A percentile compares a stretch with the other conserved stretches of the same genome.
Evolutionary conservation across 2,888 invertebrate genomes (phyloP).

Genomic region (Saturnia pavonia): DNA sequence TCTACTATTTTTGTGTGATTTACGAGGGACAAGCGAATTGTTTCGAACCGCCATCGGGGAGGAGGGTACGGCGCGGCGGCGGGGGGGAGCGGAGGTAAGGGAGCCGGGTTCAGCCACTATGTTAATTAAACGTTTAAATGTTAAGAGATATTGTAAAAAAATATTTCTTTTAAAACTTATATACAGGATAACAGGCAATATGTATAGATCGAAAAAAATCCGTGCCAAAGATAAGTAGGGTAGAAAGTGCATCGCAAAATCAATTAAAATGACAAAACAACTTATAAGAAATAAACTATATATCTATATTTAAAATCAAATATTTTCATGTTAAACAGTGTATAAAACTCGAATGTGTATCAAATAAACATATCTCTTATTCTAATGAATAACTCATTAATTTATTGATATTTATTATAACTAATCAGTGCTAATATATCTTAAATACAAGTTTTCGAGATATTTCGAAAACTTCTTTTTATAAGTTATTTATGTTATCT

Average conservation of each 20-base stretch:
- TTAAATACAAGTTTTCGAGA: neutral
- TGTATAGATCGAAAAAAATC: neutral
- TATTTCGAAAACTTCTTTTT: neutral
- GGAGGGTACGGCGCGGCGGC: no score
- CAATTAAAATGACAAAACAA: neutral
- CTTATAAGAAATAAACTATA: neutral
- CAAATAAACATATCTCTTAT: neutral
- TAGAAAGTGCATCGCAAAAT: no score
- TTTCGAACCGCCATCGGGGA: slow-evolving; percentile 25
- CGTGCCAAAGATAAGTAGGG: neutral
- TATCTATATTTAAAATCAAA: neutral
- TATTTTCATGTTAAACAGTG: neutral
- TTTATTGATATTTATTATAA: neutral
- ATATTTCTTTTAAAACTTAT: neutral
- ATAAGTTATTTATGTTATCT: neutral
- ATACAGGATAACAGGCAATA: neutral
- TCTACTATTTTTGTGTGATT: slow-evolving; percentile 57
- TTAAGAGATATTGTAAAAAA: slow-evolving; percentile 15
- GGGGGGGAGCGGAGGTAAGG: slow-evolving; percentile 8
- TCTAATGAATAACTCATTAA: neutral
- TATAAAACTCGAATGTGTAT: neutral
- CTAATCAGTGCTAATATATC: neutral
- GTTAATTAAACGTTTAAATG: slow-evolving; percentile 22
- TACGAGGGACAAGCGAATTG: slow-evolving; percentile 33
- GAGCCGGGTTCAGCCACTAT: neutral